phyloP scores from a whole-genome alignment of 2,797 vertebrate genomes.

The Decapterus maruadsi region DNA sequence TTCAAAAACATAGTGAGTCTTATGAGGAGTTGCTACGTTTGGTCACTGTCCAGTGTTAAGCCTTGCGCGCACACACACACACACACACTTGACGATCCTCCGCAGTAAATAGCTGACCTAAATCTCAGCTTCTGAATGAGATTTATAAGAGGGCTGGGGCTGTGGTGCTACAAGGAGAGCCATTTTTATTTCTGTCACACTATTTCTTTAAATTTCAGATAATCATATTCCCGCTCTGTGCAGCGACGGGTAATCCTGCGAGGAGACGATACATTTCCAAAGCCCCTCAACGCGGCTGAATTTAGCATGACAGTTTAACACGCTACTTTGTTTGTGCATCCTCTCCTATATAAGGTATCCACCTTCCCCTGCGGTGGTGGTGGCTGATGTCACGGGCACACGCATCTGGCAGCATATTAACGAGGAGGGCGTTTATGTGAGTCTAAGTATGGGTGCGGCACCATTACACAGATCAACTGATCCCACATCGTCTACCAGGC shows the following conservation, averaged over 20 bases:
- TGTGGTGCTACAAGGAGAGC: slow-evolving; percentile 23
- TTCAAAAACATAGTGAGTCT: slow-evolving; percentile 61
- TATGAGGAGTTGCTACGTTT: slow-evolving; percentile 64
- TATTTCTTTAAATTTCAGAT: slow-evolving; percentile 33
- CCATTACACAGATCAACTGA: slow-evolving; percentile 26
- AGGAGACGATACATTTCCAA: slow-evolving; percentile 26
- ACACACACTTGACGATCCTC: slow-evolving; percentile 66
- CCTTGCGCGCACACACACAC: slow-evolving; percentile 30
- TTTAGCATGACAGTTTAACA: slow-evolving; percentile 19
- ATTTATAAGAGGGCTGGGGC: slow-evolving; percentile 52
- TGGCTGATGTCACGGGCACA: slow-evolving; percentile 37
- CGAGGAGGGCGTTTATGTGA: slow-evolving; percentile 16
- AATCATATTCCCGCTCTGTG: slow-evolving; percentile 11
- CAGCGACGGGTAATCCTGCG: slow-evolving; percentile 14
- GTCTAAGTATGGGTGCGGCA: slow-evolving; percentile 8
- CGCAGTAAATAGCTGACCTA: slow-evolving; percentile 85
- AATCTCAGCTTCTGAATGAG: slow-evolving; percentile 78
- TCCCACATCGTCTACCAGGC: slow-evolving; percentile 14
- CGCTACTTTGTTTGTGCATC: background rate
- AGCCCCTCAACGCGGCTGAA: slow-evolving; percentile 18
- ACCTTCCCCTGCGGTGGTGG: background rate
- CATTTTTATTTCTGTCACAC: slow-evolving; percentile 22
- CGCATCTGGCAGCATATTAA: slow-evolving; percentile 39
- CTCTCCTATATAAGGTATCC: slow-evolving; percentile 4
- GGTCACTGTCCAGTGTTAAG: slow-evolving; percentile 57